Base-by-base conservation (phyloP, 35 echinoderm and acorn worm genomes). In the Anneissia japonica region DNA sequence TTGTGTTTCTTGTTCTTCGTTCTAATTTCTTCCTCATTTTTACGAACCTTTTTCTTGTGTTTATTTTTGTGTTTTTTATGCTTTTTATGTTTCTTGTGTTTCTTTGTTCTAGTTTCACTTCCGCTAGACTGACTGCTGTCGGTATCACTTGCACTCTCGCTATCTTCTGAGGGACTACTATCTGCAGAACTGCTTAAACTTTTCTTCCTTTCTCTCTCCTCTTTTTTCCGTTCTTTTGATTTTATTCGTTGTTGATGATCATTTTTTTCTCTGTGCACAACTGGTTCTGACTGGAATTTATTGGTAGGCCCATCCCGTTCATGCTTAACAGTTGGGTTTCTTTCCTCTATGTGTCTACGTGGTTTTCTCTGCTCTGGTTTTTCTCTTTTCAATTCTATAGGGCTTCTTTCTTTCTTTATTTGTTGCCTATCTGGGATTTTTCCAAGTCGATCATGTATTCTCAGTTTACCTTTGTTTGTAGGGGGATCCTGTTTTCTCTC, bases 61-160 rank as follows among this genome's bases (percentile, higher is more conserved):
- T 77, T 77, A 35, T 12, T 77, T 32, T 37, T 77, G 32, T 77
- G 32, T 77, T 77, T 77, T 77, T 77, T 77, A 35, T 77, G 32
- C 23, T 77, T 77, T 32, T 77, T 77, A 13, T 77, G 32, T 32
- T 77, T 77, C 33, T 77, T 77, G 11, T 77, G 4, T 77, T 77
- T 77, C 23, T 77, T 77, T 3, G 32, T 32, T 77, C 33, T 77
- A 35, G 4, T 32, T 32, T 77, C 36, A 35, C 36, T 77, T 13
- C 33, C 36, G 1, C 10, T 32, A 9, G 32, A 35, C 6, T 77
- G 32, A 1, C 5, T 77, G 14, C 10, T 77, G 14, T 77, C 36
- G 31, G 32, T 32, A 13, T 77, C 36, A 35, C 36, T 77, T 32
- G 32, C 36, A 14, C 36, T 77, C 10, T 77, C 36, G 32, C 76